phyloP scores from a whole-genome alignment of 2,113 vertebrate genomes.

The Ia io region DNA sequence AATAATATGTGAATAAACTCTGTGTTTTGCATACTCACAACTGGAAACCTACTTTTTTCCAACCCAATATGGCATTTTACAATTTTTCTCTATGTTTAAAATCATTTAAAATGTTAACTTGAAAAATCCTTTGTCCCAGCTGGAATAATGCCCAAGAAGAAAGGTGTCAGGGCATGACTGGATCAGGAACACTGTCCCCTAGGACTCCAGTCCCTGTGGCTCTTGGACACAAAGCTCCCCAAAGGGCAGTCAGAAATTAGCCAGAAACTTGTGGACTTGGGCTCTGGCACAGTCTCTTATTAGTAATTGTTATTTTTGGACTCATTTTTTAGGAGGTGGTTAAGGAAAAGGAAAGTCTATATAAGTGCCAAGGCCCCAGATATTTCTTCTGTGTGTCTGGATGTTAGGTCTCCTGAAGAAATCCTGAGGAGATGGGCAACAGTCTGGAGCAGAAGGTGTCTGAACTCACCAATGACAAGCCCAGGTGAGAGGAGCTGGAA shows the following conservation, averaged over 20 bases:
- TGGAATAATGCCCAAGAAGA: background rate
- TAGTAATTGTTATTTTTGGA: background rate
- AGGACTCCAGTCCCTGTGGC: too few species aligned
- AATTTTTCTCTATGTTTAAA: background rate
- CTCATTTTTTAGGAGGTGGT: background rate
- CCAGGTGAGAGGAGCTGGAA: background rate
- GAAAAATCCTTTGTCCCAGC: background rate
- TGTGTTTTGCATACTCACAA: too few species aligned
- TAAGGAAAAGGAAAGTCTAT: background rate
- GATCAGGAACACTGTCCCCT: too few species aligned
- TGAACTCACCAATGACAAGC: background rate
- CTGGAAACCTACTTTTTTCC: too few species aligned
- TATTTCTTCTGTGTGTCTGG: background rate
- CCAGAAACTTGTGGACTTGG: too few species aligned
- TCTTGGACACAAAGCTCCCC: too few species aligned
- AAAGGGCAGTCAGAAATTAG: too few species aligned
- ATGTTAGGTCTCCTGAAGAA: background rate
- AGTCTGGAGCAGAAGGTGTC: background rate
- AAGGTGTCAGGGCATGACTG: background rate
- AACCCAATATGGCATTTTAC: too few species aligned
- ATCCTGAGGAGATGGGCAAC: background rate
- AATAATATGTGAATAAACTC: too few species aligned
- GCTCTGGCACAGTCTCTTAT: too few species aligned
- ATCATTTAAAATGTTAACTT: background rate
- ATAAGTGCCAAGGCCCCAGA: background rate